Evolutionary conservation across 1,140 invertebrate species (phyloP), one percentile per base, ranked within the genome.

Genomic region (Bradynema listronoti): DNA sequence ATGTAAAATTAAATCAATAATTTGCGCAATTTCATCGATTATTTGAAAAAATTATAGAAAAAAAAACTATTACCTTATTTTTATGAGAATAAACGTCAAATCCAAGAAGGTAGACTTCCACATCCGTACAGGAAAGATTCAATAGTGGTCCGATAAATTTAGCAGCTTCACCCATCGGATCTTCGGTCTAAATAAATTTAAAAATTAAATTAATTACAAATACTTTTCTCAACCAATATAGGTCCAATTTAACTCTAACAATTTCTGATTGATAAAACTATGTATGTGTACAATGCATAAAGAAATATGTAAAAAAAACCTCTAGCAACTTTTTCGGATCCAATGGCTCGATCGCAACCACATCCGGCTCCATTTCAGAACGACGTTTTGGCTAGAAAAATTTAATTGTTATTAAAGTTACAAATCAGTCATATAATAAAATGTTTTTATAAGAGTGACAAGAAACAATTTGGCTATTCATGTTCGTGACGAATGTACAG

Each of bases 141-240:
- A 77, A 33, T 14, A 78, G 39, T 14, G 69, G 71, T n/a, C 63
- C 19, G 14, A 72, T 46, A 42, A 77, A 78, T 33, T 78, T 78
- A 27, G 60, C 45, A n/a, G 76, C 74, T 32, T 77, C 76, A 11
- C 76, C 74, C 24, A 77, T 47, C 4, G 76, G 76, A 54, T 59
- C 46, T 14, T 72, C 51, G 1, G n/a, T n/a, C n/a, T n/a, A n/a
- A n/a, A n/a, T n/a, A n/a, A n/a, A n/a, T n/a, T n/a, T n/a, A n/a
- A n/a, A n/a, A n/a, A n/a, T n/a, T n/a, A n/a, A n/a, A n/a, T n/a
- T n/a, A n/a, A n/a, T n/a, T n/a, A n/a, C n/a, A n/a, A n/a, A n/a
- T n/a, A n/a, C n/a, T n/a, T n/a, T n/a, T n/a, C n/a, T n/a, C n/a
- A n/a, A n/a, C n/a, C n/a, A n/a, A n/a, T n/a, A n/a, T n/a, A n/a